Percentiles rank a stretch among this genome's conserved stretches.
Conservation (phyloP, 2,797 vertebrate species). For the Syngnathus rostellatus region DNA sequence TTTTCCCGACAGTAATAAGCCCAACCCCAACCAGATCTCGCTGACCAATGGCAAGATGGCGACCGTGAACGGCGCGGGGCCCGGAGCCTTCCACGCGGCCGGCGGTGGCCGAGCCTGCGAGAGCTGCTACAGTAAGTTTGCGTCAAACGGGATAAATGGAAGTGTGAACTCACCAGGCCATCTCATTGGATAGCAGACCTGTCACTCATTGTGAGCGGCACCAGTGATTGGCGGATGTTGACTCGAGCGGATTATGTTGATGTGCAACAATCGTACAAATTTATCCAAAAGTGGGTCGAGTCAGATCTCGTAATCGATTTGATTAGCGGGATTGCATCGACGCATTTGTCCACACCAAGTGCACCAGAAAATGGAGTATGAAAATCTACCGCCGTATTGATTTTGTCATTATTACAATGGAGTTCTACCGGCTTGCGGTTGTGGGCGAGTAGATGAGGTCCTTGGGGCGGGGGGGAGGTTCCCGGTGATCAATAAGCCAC, state of each 20-base stretch:
- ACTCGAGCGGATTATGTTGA: too few species aligned
- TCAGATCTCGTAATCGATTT: background rate
- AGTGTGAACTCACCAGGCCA: background rate
- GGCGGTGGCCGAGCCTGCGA: constrained; percentile 88
- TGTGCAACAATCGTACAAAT: background rate
- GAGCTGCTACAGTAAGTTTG: constrained; percentile 92
- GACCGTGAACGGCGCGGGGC: constrained; percentile 85
- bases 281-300: background rate
- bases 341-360: background rate
- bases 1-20: constrained; percentile 82
- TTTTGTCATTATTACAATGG: background rate
- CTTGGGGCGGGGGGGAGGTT: background rate
- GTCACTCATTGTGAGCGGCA: too few species aligned
- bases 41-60: constrained; percentile 87
- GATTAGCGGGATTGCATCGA: background rate
- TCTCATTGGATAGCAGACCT: too few species aligned
- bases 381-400: background rate
- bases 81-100: constrained; percentile 74
- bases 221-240: too few species aligned
- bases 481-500: constrained; percentile 9
- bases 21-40: constrained; percentile 96
- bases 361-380: background rate
- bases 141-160: background rate
- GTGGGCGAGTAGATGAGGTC: background rate
- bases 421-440: background rate